Conservation (phyloP, 2,888 invertebrate species). For the Phalera bucephala region DNA sequence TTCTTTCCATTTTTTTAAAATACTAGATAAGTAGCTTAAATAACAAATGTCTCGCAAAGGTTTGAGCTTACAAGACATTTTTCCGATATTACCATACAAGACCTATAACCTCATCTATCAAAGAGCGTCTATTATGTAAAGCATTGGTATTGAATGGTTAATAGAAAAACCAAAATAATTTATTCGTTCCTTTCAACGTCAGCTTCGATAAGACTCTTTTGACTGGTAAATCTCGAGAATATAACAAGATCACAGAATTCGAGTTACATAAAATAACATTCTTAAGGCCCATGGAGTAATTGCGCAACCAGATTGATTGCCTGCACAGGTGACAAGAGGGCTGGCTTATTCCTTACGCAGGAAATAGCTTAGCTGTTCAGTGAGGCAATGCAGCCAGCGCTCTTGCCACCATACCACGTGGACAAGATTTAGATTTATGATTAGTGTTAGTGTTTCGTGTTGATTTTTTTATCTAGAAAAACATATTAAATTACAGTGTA, state of each 20-base stretch:
- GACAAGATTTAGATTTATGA: too few relatives aligned
- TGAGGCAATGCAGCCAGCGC: too few relatives aligned
- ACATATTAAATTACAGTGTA: too few relatives aligned
- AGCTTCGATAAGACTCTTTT: slow-evolving; percentile 22
- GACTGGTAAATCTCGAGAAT: slow-evolving; percentile 21
- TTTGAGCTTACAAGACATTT: slow-evolving; percentile 22
- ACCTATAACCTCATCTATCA: slow-evolving; percentile 33
- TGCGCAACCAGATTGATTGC: too few relatives aligned
- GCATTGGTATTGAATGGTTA: slow-evolving; percentile 20
- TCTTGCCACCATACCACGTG: too few relatives aligned
- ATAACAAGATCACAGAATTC: slow-evolving; percentile 19
- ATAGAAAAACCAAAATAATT: slow-evolving; percentile 31
- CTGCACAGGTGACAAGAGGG: too few relatives aligned
- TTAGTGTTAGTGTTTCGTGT: too few relatives aligned
- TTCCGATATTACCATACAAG: slow-evolving; percentile 28
- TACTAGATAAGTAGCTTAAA: slow-evolving; percentile 7
- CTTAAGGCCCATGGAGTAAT: too few relatives aligned
- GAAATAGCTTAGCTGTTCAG: too few relatives aligned
- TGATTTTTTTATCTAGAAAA: too few relatives aligned
- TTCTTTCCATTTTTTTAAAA: not conserved
- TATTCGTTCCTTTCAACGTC: slow-evolving; percentile 23
- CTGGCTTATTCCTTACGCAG: too few relatives aligned
- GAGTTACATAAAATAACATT: slow-evolving; percentile 16
- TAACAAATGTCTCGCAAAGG: slow-evolving; percentile 14
- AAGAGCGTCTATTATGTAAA: slow-evolving; percentile 28